These are phyloP conservation scores for Clarias fuscus DNA, from an alignment of 2,797 vertebrate genomes.

Conservation along the genomic window DNA sequence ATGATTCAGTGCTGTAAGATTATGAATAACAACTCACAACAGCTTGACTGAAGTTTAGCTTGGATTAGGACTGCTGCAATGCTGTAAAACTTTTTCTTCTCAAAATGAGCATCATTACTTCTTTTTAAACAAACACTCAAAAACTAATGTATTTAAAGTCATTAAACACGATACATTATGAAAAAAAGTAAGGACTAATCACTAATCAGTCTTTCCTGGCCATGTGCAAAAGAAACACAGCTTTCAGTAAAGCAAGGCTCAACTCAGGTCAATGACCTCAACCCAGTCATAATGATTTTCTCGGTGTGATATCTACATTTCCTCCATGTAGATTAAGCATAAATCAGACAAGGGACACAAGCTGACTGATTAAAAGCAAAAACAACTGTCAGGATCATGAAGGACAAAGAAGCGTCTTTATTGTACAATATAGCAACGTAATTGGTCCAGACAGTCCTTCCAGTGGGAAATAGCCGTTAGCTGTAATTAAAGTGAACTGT, in stretches of 20 bases:
- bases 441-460: constrained; percentile 76
- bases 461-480: constrained; percentile 71
- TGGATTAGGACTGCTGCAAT: neutral
- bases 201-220: neutral
- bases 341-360: constrained; percentile 78
- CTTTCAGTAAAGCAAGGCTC: constrained; percentile 23
- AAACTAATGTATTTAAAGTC: neutral
- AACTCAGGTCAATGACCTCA: constrained; percentile 61
- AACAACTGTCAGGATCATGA: constrained; percentile 80
- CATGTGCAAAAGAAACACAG: constrained; percentile 10
- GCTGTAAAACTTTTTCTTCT: constrained; percentile 6
- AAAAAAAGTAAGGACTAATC: too few species aligned
- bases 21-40: neutral
- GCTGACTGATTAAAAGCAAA: constrained; percentile 84
- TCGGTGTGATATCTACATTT: constrained; percentile 71
- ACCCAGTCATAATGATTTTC: constrained; percentile 74
- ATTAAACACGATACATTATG: neutral
- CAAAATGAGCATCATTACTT: neutral
- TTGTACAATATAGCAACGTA: constrained; percentile 80
- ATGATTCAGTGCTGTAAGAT: constrained; percentile 8
- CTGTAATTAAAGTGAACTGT: constrained; percentile 60
- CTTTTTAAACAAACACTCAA: neutral
- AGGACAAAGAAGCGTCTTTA: constrained; percentile 81
- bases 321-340: constrained; percentile 80
- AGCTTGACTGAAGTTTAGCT: neutral